Evolutionary conservation across 2,888 invertebrate genomes (phyloP).

Genomic region (Siphonodentalium dalli): DNA sequence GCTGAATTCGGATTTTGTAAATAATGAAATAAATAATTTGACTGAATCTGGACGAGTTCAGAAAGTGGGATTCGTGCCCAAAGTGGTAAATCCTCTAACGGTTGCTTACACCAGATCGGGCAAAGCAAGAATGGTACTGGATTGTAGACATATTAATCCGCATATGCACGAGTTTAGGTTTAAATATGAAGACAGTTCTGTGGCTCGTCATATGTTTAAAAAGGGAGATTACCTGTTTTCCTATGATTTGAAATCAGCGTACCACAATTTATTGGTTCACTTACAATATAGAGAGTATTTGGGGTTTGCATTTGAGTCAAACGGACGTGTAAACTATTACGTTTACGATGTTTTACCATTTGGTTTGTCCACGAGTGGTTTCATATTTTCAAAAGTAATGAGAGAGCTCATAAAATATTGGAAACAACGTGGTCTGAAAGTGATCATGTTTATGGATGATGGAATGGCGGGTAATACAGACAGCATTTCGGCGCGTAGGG

Average conservation of each 20-base stretch:
- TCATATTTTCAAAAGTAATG: conserved; percentile 25
- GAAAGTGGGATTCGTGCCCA: too few relatives aligned
- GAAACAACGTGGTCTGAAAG: conserved; percentile 15
- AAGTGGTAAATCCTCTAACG: too few relatives aligned
- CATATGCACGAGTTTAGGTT: neutral
- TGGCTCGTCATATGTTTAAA: neutral
- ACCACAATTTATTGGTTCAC: conserved; percentile 6
- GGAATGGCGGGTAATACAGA: conserved; percentile 14
- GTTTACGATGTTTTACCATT: conserved; percentile 28
- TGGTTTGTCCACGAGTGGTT: conserved; percentile 25
- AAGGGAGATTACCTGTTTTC: conserved; percentile 5
- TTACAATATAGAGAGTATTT: neutral
- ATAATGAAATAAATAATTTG: too few relatives aligned
- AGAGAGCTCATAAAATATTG: conserved; percentile 14
- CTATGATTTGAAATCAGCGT: conserved; percentile 10
- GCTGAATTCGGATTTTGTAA: too few relatives aligned
- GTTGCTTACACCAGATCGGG: neutral
- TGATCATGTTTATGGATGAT: conserved; percentile 28
- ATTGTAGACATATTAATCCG: neutral
- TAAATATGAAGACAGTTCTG: neutral
- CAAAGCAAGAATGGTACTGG: too few relatives aligned
- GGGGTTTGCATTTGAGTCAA: conserved; percentile 1
- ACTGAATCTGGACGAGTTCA: too few relatives aligned
- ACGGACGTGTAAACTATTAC: conserved; percentile 9
- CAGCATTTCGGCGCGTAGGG: too few relatives aligned